Evolutionary conservation across 2,888 invertebrate genomes (phyloP), one percentile per base, ranked within the genome.

Genomic region (Calameuta idolon): DNA sequence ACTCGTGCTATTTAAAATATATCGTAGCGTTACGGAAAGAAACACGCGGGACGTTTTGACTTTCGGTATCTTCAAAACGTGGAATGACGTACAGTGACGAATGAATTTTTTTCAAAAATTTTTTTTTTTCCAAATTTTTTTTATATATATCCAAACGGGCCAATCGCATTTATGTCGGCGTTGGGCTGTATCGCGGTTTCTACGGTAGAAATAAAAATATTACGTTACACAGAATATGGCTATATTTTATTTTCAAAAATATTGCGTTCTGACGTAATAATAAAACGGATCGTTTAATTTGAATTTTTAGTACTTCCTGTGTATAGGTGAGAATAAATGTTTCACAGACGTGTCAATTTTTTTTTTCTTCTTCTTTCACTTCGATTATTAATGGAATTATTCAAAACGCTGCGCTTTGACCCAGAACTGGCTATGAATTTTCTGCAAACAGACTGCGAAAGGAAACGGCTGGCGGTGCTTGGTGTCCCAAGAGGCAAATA

Each of bases 401-500:
- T 55, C 23, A 23, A 55, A 55, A 55, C 9, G 55, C 23, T 55
- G 55, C 9, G 5, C 23, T 55, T 2, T 9, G 9, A 55, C 23
- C 55, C 55, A 55, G 12, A 35, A 23, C 23, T 55, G 9, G 23
- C 55, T 55, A 55, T 23, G 23, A 55, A 55, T 55, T 55, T 55
- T 55, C 23, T 74, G 74, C 37, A 34, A 40, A 69, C 92, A 96
- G 96, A 88, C 92, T 96, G 77, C 93, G 94, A 40, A 93, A 94
- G 80, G 96, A 96, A 89, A 92, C 92, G 78, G 94, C 94, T 23
- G 95, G 96, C 1, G 96, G 96, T 12, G 96, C 95, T 0, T 96
- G 96, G 96, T 96, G 96, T 90, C 96, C 96, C 1, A 94, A 94
- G 85, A 93, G 93, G 80, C 94, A 94, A 88, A 94, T 96, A 81